These are phyloP conservation scores for Drosophila auraria DNA, from an alignment of 1,140 invertebrate genomes.

Conservation along the genomic window DNA sequence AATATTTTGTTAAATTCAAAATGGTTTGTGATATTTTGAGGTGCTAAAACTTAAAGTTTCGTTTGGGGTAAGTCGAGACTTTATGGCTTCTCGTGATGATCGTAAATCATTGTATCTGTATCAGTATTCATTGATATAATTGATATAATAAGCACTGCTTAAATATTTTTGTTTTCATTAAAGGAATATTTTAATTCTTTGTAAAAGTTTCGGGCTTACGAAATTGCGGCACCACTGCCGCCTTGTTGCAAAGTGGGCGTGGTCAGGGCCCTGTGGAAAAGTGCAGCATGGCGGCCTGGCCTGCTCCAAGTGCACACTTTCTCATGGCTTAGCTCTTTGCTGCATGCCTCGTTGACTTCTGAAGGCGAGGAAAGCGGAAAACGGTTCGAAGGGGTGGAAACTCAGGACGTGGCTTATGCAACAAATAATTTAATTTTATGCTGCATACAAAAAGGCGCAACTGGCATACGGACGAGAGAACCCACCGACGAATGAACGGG, in stretches of 20 bases:
- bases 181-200: neutral
- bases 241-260: conserved; percentile 40
- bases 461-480: conserved; percentile 36
- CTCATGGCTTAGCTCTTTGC: conserved; percentile 81
- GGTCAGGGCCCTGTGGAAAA: conserved; percentile 39
- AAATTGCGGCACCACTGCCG: conserved; percentile 18
- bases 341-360: conserved; percentile 74
- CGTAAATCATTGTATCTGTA: no score
- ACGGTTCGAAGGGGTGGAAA: neutral
- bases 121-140: neutral
- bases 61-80: no score
- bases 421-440: conserved; percentile 84
- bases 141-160: neutral
- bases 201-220: neutral
- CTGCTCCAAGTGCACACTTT: conserved; percentile 80
- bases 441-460: conserved; percentile 75
- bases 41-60: no score
- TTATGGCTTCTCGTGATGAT: no score
- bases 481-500: conserved; percentile 37
- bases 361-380: neutral
- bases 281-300: conserved; percentile 50
- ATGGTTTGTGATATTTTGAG: neutral
- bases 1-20: neutral
- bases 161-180: neutral
- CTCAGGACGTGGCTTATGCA: conserved; percentile 65